A percentile compares a stretch with the other conserved stretches of the same genome.
These are phyloP conservation scores for Plodia interpunctella DNA, from an alignment of 1,140 invertebrate species.

Conservation along the genomic window DNA sequence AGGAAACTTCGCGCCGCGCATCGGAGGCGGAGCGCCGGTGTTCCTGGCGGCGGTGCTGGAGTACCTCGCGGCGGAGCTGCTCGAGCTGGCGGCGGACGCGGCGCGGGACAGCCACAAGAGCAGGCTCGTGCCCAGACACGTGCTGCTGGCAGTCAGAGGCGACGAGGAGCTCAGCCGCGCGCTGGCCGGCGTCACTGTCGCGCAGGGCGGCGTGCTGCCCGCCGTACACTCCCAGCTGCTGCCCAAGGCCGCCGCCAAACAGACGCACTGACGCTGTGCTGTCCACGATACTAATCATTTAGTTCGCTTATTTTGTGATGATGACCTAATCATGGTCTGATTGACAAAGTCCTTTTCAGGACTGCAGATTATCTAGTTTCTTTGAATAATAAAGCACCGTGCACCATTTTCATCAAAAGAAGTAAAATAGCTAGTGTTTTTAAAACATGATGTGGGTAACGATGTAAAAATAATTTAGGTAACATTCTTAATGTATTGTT, in stretches of 20 bases:
- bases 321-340: conserved; percentile 11
- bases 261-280: no score
- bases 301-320: conserved; percentile 13
- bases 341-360: conserved; percentile 23
- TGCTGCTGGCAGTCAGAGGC: conserved; percentile 89
- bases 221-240: conserved; percentile 85
- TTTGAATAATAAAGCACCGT: no score
- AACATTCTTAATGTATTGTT: no score
- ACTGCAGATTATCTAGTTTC: conserved; percentile 17
- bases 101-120: conserved; percentile 80
- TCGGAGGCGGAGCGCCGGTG: conserved; percentile 82
- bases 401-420: no score
- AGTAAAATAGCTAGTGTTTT: no score
- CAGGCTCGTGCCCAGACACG: conserved; percentile 89
- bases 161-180: conserved; percentile 91
- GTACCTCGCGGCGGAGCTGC: conserved; percentile 80
- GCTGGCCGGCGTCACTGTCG: conserved; percentile 88
- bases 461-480: no score
- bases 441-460: no score
- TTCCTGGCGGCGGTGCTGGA: conserved; percentile 81
- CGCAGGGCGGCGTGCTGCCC: conserved; percentile 90
- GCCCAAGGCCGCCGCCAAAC: conserved; percentile 75
- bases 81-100: conserved; percentile 85
- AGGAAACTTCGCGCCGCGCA: conserved; percentile 81
- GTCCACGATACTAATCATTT: no score